Percentiles rank a stretch among this genome's conserved stretches.
These are phyloP conservation scores for Congeria kusceri DNA, from an alignment of 2,888 invertebrate genomes.

Conservation along the genomic window DNA sequence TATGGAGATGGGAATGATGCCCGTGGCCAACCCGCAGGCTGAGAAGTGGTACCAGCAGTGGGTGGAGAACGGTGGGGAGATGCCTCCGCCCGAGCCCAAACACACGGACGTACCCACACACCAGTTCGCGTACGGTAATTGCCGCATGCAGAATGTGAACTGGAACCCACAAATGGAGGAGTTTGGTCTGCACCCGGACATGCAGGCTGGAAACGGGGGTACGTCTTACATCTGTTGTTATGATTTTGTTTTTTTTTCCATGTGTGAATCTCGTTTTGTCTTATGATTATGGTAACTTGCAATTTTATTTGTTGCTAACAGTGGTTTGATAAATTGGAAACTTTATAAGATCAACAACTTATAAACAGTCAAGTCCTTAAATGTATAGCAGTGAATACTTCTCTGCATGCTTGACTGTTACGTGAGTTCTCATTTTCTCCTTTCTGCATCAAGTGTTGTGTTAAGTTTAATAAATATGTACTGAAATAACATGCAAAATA, in stretches of 20 bases:
- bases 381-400: too few species aligned
- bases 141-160: constrained; percentile 64
- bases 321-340: too few species aligned
- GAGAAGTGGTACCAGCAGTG: constrained; percentile 65
- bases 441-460: too few species aligned
- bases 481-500: too few species aligned
- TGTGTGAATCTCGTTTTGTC: neutral
- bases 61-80: constrained; percentile 60
- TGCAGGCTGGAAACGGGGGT: constrained; percentile 27
- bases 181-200: constrained; percentile 48
- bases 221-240: neutral
- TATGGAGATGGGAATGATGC: constrained; percentile 62
- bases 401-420: too few species aligned
- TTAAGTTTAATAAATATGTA: too few species aligned
- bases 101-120: constrained; percentile 40
- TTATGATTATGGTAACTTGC: too few species aligned
- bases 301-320: too few species aligned
- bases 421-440: too few species aligned
- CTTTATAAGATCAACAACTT: too few species aligned
- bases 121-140: constrained; percentile 55
- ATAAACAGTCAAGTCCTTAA: too few species aligned
- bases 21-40: constrained; percentile 59
- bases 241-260: neutral
- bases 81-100: constrained; percentile 26
- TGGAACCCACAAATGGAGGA: constrained; percentile 63